phyloP scores from a whole-genome alignment of 2,113 vertebrate genomes.

The Entelurus aequoreus region DNA sequence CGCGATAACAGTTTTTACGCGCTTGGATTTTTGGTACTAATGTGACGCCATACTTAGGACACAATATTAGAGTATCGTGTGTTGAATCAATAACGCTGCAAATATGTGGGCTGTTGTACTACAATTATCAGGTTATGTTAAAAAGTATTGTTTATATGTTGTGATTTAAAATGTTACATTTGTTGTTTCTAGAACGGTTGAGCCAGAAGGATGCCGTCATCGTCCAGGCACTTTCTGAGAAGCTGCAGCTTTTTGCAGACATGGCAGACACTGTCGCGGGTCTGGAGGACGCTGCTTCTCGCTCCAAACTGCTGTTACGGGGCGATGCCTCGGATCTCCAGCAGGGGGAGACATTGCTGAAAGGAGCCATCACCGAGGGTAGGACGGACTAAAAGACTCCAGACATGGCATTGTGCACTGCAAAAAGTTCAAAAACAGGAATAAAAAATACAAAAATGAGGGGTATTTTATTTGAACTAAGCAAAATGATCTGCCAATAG shows the following conservation, averaged over 20 bases:
- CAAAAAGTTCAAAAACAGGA: too few relatives aligned
- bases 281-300: constrained; percentile 68
- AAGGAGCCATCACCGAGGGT: constrained; percentile 86
- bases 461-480: too few relatives aligned
- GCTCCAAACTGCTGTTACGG: constrained; percentile 68
- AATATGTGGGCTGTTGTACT: not conserved
- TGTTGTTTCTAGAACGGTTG: constrained; percentile 73
- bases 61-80: too few relatives aligned
- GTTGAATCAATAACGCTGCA: too few relatives aligned
- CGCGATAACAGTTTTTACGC: too few relatives aligned
- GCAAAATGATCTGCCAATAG: too few relatives aligned
- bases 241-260: constrained; percentile 86
- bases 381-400: constrained; percentile 3
- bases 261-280: constrained; percentile 77
- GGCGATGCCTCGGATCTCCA: constrained; percentile 78
- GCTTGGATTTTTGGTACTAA: too few relatives aligned
- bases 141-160: not conserved
- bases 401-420: not conserved
- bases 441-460: too few relatives aligned
- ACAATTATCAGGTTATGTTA: not conserved
- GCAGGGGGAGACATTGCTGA: constrained; percentile 82
- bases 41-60: too few relatives aligned
- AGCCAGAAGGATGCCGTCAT: constrained; percentile 80
- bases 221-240: constrained; percentile 78
- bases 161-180: too few relatives aligned